Percentiles rank a stretch among this genome's conserved stretches.
phyloP scores from a whole-genome alignment of 2,888 invertebrate species.

The Drosophila macrospina region DNA sequence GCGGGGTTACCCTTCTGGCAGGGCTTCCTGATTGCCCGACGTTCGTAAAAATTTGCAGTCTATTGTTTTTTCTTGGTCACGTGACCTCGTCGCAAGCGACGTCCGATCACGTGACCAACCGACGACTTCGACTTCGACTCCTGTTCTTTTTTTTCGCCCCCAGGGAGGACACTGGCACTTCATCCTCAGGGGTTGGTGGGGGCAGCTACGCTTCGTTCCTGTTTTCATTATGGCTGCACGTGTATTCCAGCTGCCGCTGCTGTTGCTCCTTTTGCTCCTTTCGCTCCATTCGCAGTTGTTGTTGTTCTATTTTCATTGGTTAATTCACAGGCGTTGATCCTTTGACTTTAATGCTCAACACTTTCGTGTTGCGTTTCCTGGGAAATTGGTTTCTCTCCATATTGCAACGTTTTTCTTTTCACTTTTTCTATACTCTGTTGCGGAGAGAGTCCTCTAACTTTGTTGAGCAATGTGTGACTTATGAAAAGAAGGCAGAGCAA shows the following conservation, averaged over 20 bases:
- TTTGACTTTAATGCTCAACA: constrained; percentile 83
- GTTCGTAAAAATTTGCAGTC: constrained; percentile 54
- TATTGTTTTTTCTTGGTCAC: constrained; percentile 82
- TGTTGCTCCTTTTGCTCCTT: constrained; percentile 35
- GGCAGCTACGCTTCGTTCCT: constrained; percentile 53
- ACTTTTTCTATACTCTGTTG: constrained; percentile 29
- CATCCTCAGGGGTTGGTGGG: constrained; percentile 13
- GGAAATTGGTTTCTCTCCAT: constrained; percentile 81
- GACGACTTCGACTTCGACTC: constrained; percentile 59
- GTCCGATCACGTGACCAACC: constrained; percentile 56
- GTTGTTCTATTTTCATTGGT: constrained; percentile 42
- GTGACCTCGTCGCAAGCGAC: constrained; percentile 67
- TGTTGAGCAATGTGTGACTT: background rate
- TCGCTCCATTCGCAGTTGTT: constrained; percentile 23
- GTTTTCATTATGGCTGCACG: constrained; percentile 74
- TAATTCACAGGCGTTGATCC: constrained; percentile 81
- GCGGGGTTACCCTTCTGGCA: background rate
- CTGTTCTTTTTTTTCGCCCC: constrained; percentile 42
- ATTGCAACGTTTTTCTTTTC: constrained; percentile 46
- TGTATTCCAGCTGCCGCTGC: constrained; percentile 40
- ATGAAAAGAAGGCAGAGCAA: too few relatives aligned
- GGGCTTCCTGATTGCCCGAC: constrained; percentile 66
- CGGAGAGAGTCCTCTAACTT: background rate
- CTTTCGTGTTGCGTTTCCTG: constrained; percentile 71
- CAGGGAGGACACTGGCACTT: constrained; percentile 55